These are phyloP conservation scores for Euborellia annulipes DNA, from an alignment of 1,140 invertebrate species.

Conservation along the genomic window DNA sequence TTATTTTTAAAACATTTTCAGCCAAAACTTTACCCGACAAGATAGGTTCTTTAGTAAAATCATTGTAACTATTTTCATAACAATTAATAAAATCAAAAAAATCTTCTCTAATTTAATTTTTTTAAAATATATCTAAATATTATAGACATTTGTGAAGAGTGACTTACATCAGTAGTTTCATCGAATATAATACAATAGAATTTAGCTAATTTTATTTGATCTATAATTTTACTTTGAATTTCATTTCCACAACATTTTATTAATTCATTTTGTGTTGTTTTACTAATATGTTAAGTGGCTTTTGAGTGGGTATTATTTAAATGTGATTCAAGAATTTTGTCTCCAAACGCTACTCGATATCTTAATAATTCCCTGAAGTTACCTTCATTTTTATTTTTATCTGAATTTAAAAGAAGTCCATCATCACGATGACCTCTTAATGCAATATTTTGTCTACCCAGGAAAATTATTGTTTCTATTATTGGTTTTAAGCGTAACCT, in stretches of 20 bases:
- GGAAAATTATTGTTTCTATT: slow-evolving; percentile 11
- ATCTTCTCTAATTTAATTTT: slow-evolving; percentile 12
- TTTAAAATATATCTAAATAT: slow-evolving; percentile 13
- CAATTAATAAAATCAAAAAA: slow-evolving; percentile 16
- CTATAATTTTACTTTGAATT: slow-evolving; percentile 12
- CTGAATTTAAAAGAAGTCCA: slow-evolving; percentile 5
- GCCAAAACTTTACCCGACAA: slow-evolving; percentile 13
- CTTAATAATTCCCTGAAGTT: slow-evolving; percentile 14
- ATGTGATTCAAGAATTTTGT: slow-evolving; percentile 12
- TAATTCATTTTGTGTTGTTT: slow-evolving; percentile 16
- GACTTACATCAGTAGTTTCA: slow-evolving; percentile 13
- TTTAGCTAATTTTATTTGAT: slow-evolving; percentile 4
- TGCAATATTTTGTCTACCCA: slow-evolving; percentile 12
- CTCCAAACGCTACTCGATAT: slow-evolving; percentile 13
- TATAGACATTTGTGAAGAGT: slow-evolving; percentile 12
- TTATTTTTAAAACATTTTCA: slow-evolving; percentile 11
- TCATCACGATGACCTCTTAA: slow-evolving; percentile 14
- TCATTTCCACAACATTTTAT: slow-evolving; percentile 11
- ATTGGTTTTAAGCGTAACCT: slow-evolving; percentile 12
- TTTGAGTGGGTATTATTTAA: slow-evolving; percentile 8
- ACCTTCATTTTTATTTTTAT: slow-evolving; percentile 12
- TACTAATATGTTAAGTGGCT: slow-evolving; percentile 12
- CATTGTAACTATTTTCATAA: no score
- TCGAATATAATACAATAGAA: slow-evolving; percentile 13
- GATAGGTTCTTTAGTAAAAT: slow-evolving; percentile 13